These are phyloP conservation scores for Rhogogaster chlorosoma DNA, from an alignment of 2,888 invertebrate species.

Conservation along the genomic window DNA sequence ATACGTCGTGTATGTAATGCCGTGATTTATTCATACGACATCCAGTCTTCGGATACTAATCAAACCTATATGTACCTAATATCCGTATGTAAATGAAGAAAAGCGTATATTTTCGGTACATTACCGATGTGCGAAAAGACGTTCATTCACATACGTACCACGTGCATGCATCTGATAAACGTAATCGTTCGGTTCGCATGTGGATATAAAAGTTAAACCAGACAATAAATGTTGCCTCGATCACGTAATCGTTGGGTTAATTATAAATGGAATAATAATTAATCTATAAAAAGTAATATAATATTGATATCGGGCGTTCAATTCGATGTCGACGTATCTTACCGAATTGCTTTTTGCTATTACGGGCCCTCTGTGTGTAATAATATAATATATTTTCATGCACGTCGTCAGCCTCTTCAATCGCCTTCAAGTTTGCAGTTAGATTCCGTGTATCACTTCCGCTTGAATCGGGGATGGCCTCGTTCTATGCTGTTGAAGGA, in stretches of 20 bases:
- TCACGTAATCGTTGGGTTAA: too few relatives aligned
- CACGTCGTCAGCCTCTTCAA: background rate
- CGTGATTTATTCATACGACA: conserved; percentile 26
- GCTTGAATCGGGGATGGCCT: conserved; percentile 35
- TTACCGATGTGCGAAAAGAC: too few relatives aligned
- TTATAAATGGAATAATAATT: too few relatives aligned
- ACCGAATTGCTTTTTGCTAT: conserved; percentile 10
- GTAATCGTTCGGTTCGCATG: too few relatives aligned
- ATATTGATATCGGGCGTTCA: background rate
- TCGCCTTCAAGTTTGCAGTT: background rate
- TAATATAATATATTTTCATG: background rate
- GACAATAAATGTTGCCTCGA: too few relatives aligned
- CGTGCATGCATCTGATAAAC: too few relatives aligned
- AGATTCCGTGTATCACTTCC: conserved; percentile 13
- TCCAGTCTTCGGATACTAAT: too few relatives aligned
- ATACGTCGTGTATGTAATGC: background rate
- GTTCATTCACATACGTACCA: too few relatives aligned
- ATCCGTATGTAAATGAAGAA: too few relatives aligned
- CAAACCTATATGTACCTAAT: too few relatives aligned
- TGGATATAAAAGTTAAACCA: too few relatives aligned
- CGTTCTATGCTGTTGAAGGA: conserved; percentile 38
- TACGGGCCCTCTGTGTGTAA: background rate
- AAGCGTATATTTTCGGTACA: too few relatives aligned
- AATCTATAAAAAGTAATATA: background rate
- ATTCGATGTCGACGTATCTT: background rate